Base-by-base conservation (phyloP, 2,113 vertebrate species). In the Ornithorhynchus anatinus region DNA sequence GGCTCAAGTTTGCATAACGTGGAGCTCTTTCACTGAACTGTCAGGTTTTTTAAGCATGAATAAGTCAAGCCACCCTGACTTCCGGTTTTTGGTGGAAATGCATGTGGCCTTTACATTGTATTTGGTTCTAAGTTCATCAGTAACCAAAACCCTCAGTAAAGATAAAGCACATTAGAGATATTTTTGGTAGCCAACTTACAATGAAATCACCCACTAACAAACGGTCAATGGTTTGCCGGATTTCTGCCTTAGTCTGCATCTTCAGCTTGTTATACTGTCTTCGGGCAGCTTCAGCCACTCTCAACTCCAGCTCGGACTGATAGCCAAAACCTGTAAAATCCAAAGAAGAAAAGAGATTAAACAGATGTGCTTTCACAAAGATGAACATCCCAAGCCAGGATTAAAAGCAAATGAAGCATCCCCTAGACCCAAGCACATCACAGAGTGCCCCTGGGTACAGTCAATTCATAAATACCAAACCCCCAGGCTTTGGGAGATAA, bases 181-280 rank as follows among this genome's bases (percentile, higher is more conserved):
- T 50, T 52, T 4, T 0, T 1, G 1, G 7, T 11, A 0, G n/a
- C 19, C 42, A 63, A 89, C 97, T 97, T 92, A 99, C 98, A 87
- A 99, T 99, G 83, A 99, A 99, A 72, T 99, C 98, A 82, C 98
- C 98, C 42, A 99, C 95, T 1, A 99, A 92, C 7, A 99, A 91
- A 31, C 97, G 97, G 63, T 99, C 98, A 0, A 99, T 96, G 0
- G 97, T 98, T 77, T 99, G 98, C 38, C 98, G 89, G 82, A 99
- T 99, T 87, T 99, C 98, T 9, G 96, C 96, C 76, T 99, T 99
- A 8, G 97, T 99, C 81, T 99, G 98, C 95, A 98, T 97, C 88
- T 99, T 99, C 81, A 99, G 92, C 71, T 96, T 99, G 90, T 98
- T 98, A 84, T 99, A 99, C 16, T 99, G 97, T 80, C 95, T 96